These are phyloP conservation scores for Eumaeus atala DNA, from an alignment of 1,140 invertebrate genomes.

Conservation along the genomic window DNA sequence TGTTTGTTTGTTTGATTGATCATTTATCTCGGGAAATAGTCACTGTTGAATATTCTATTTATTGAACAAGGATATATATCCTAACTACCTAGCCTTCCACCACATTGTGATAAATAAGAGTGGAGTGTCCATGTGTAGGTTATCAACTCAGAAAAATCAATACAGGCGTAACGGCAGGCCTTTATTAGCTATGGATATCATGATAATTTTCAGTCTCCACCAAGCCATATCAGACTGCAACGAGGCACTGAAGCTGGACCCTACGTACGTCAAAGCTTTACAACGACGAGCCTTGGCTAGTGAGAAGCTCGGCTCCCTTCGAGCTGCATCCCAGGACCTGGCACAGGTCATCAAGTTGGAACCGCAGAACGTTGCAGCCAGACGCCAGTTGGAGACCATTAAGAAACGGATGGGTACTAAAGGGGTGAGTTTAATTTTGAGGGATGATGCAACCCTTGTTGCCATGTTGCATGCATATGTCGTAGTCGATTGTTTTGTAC, in stretches of 20 bases:
- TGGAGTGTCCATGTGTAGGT: no score
- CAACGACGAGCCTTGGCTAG: slow-evolving; percentile 83
- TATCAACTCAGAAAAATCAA: no score
- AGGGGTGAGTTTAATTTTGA: slow-evolving; percentile 57
- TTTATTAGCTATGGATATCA: slow-evolving; percentile 4
- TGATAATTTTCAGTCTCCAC: slow-evolving; percentile 76
- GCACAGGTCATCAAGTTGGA: slow-evolving; percentile 80
- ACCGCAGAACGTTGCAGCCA: slow-evolving; percentile 80
- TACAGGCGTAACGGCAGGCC: no score
- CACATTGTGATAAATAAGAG: no score
- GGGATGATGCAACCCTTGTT: no score
- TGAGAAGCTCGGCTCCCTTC: slow-evolving; percentile 66
- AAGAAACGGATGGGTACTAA: slow-evolving; percentile 74
- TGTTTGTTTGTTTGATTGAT: no score
- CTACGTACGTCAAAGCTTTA: slow-evolving; percentile 86
- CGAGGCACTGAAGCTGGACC: slow-evolving; percentile 81
- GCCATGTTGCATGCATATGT: no score
- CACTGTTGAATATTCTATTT: no score
- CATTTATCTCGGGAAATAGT: no score
- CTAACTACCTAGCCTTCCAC: no score
- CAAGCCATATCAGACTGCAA: slow-evolving; percentile 86
- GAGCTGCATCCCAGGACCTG: slow-evolving; percentile 81
- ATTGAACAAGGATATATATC: no score
- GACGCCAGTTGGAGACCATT: slow-evolving; percentile 75
- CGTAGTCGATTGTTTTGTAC: no score